A percentile compares a stretch with the other conserved stretches of the same genome.
Conservation (phyloP, 2,797 vertebrate species). For the Macrochelys suwanniensis region DNA sequence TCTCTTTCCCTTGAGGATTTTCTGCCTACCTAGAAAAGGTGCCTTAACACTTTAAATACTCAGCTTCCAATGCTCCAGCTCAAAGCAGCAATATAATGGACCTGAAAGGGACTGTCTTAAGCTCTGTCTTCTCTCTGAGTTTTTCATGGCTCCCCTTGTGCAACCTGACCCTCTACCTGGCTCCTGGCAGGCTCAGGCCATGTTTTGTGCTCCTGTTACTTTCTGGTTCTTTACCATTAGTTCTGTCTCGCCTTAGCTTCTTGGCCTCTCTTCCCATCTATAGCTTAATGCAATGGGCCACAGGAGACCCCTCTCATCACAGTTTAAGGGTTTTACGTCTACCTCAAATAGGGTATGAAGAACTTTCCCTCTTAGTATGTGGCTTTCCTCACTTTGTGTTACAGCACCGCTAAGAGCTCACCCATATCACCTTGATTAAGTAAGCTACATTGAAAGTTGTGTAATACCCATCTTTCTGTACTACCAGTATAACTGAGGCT, state of each 20-base stretch:
- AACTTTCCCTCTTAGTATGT: slow-evolving; percentile 2
- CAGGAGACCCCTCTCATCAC: background rate
- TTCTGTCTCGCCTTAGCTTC: background rate
- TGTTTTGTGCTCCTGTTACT: background rate
- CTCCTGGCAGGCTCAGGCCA: background rate
- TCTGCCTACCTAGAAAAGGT: background rate
- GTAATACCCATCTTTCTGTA: slow-evolving; percentile 37
- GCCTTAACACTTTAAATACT: background rate
- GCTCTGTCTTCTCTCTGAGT: slow-evolving; percentile 13
- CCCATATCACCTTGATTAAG: slow-evolving; percentile 48
- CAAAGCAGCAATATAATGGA: background rate
- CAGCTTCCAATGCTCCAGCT: background rate
- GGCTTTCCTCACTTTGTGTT: background rate
- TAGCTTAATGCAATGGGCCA: background rate
- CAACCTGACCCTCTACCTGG: background rate
- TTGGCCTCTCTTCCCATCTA: background rate
- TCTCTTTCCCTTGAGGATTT: background rate
- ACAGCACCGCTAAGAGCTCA: background rate
- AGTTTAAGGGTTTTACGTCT: background rate
- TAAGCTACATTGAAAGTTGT: slow-evolving; percentile 54
- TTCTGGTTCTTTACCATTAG: background rate
- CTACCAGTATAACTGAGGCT: slow-evolving; percentile 38
- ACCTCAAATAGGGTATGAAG: background rate
- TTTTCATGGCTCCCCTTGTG: background rate
- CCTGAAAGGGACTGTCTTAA: background rate